Evolutionary conservation across 2,888 invertebrate species (phyloP).

Genomic region (Lithophane ornitopus): DNA sequence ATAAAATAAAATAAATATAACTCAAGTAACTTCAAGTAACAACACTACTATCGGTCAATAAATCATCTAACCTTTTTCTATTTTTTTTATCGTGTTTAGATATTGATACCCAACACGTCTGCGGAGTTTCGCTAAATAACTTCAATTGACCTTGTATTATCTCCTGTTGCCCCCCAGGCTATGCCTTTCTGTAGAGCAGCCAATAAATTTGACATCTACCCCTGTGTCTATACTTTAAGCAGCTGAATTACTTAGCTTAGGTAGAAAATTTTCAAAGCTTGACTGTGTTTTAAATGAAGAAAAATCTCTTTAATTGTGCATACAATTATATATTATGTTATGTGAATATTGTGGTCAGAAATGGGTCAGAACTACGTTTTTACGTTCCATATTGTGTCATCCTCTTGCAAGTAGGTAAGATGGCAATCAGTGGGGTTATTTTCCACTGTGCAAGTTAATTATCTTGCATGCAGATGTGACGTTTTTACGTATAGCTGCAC

Average conservation of each 20-base stretch:
- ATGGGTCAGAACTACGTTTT: slow-evolving; percentile 30
- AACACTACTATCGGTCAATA: too few relatives aligned
- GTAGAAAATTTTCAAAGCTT: slow-evolving; percentile 23
- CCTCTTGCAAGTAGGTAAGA: neutral
- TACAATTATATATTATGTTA: slow-evolving; percentile 4
- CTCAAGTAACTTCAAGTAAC: too few relatives aligned
- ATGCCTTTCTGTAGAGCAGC: neutral
- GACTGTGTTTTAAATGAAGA: slow-evolving; percentile 23
- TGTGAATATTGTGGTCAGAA: slow-evolving; percentile 16
- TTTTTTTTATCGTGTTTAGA: too few relatives aligned
- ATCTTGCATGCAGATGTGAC: neutral
- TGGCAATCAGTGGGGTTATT: neutral
- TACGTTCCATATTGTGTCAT: neutral
- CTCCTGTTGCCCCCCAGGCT: neutral
- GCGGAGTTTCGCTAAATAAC: too few relatives aligned
- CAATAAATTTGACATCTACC: slow-evolving; percentile 6
- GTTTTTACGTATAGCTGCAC: neutral
- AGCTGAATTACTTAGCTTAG: slow-evolving; percentile 9
- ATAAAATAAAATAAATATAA: too few relatives aligned
- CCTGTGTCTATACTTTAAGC: neutral
- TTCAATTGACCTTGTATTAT: neutral
- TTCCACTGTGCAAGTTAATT: neutral
- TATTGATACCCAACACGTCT: too few relatives aligned
- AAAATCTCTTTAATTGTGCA: slow-evolving; percentile 14
- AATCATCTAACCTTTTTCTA: too few relatives aligned